phyloP scores from a whole-genome alignment of 1,140 invertebrate species.

The Pseudoatta argentina region DNA sequence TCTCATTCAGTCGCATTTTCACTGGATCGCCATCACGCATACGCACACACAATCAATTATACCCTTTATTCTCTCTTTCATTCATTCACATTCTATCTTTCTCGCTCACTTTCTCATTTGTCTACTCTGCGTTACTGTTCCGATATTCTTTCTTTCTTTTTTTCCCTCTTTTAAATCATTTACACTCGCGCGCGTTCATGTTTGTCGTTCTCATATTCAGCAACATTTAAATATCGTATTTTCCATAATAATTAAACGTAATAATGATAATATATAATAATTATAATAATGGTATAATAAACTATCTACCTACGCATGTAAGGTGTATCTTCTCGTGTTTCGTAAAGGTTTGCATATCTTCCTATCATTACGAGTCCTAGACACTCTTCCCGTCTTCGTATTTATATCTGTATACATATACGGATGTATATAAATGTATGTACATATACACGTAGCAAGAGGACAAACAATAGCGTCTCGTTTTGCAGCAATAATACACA shows the following conservation, averaged over 20 bases:
- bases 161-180: constrained; percentile 63
- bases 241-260: constrained; percentile 81
- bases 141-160: constrained; percentile 33
- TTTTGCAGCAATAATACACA: constrained; percentile 82
- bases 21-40: constrained; percentile 46
- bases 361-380: constrained; percentile 67
- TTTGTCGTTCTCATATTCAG: constrained; percentile 76
- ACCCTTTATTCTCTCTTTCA: constrained; percentile 40
- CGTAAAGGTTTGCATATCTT: constrained; percentile 68
- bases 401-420: constrained; percentile 82
- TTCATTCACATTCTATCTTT: constrained; percentile 12
- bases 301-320: constrained; percentile 83
- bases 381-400: constrained; percentile 69
- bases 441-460: constrained; percentile 77
- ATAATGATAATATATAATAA: constrained; percentile 80
- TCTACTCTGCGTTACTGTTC: constrained; percentile 25
- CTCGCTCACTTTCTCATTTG: constrained; percentile 7
- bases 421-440: constrained; percentile 78
- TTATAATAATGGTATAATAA: constrained; percentile 79
- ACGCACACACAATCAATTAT: constrained; percentile 33
- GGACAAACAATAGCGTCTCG: constrained; percentile 74
- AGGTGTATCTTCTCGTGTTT: constrained; percentile 73
- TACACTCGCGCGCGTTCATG: constrained; percentile 65
- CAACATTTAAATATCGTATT: constrained; percentile 86
- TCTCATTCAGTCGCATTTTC: constrained; percentile 67